A percentile compares a stretch with the other conserved stretches of the same genome.
Evolutionary conservation across 2,888 invertebrate species (phyloP).

Genomic region (Catocala fraxini): DNA sequence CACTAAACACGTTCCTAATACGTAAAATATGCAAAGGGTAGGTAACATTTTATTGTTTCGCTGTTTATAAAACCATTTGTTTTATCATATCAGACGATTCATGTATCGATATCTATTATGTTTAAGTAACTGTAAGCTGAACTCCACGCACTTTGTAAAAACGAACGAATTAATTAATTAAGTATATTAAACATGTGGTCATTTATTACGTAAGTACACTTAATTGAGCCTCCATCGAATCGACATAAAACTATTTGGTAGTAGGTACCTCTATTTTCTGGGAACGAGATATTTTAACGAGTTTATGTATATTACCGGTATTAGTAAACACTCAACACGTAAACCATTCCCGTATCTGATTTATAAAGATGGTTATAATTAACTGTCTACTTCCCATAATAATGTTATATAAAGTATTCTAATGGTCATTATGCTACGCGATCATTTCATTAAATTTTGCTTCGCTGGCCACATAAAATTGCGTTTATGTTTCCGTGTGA

Average conservation of each 20-base stretch:
- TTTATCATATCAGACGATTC: no score
- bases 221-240: neutral
- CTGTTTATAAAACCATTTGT: no score
- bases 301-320: conserved; percentile 5
- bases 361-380: conserved; percentile 33
- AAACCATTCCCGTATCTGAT: conserved; percentile 23
- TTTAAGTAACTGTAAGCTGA: conserved; percentile 9
- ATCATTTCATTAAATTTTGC: neutral
- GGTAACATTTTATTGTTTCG: no score
- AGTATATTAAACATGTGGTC: conserved; percentile 3
- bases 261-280: conserved; percentile 12
- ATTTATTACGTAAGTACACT: neutral
- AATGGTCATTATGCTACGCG: neutral
- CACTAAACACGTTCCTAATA: no score
- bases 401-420: conserved; percentile 8
- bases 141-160: conserved; percentile 23
- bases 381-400: conserved; percentile 20
- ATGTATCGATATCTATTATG: neutral
- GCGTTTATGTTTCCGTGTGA: no score
- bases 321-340: conserved; percentile 10
- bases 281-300: conserved; percentile 34
- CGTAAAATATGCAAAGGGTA: no score
- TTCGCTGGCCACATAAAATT: no score
- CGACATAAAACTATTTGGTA: no score
- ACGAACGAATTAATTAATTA: conserved; percentile 21